A percentile compares a stretch with the other conserved stretches of the same genome.
phyloP scores from a whole-genome alignment of 1,140 invertebrate species.

The Portunus trituberculatus region DNA sequence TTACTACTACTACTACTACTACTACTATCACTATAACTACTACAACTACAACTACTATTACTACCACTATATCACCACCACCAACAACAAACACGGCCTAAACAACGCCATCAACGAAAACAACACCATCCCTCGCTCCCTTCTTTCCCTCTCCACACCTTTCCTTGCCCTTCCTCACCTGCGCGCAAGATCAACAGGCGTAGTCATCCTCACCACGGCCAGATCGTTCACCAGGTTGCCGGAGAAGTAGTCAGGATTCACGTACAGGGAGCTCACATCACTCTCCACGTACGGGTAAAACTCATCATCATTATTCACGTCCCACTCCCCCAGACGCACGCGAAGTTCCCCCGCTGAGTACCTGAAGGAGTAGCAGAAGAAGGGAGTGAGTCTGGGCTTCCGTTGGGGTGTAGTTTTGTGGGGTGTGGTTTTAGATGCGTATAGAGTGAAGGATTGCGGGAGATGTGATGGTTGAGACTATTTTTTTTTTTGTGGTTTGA shows the following conservation, averaged over 20 bases:
- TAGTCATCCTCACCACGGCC: slow-evolving; percentile 90
- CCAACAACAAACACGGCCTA: too few relatives aligned
- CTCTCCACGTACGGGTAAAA: slow-evolving; percentile 96
- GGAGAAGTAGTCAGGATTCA: slow-evolving; percentile 95
- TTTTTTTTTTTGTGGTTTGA: too few relatives aligned
- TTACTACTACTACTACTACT: too few relatives aligned
- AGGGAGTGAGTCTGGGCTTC: too few relatives aligned
- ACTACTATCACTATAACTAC: too few relatives aligned
- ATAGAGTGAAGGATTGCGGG: too few relatives aligned
- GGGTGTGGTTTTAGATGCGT: too few relatives aligned
- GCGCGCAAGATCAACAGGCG: slow-evolving; percentile 89
- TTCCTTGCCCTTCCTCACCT: slow-evolving; percentile 39
- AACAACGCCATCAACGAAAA: too few relatives aligned
- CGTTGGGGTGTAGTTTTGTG: background rate
- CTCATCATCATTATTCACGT: slow-evolving; percentile 96
- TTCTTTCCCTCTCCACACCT: background rate
- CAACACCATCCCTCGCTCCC: background rate
- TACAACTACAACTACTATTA: too few relatives aligned
- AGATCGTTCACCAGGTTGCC: slow-evolving; percentile 96
- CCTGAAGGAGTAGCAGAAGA: slow-evolving; percentile 10
- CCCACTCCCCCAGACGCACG: slow-evolving; percentile 95
- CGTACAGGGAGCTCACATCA: slow-evolving; percentile 88
- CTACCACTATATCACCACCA: too few relatives aligned
- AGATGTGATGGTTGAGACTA: too few relatives aligned
- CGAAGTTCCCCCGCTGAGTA: slow-evolving; percentile 86